A percentile compares a stretch with the other conserved stretches of the same genome.
These are phyloP conservation scores for Morus bassanus DNA, from an alignment of 2,797 vertebrate species.

Conservation along the genomic window DNA sequence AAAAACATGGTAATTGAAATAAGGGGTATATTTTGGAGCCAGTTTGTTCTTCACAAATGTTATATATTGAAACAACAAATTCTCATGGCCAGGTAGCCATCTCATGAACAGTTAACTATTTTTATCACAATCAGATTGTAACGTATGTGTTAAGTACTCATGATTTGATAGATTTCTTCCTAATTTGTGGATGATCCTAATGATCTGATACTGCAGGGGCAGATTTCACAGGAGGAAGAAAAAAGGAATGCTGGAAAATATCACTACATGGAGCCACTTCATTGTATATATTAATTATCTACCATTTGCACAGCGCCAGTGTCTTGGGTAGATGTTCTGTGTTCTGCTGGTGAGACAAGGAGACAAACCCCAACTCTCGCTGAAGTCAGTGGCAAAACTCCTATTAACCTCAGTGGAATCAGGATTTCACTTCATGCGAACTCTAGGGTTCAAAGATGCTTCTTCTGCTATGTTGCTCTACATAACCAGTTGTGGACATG, in stretches of 20 bases:
- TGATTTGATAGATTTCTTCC: background rate
- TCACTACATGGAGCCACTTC: background rate
- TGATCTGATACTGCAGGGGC: background rate
- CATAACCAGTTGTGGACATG: background rate
- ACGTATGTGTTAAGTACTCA: background rate
- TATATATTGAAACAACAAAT: background rate
- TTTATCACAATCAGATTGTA: background rate
- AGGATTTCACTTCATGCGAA: background rate
- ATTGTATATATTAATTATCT: background rate
- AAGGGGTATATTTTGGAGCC: background rate
- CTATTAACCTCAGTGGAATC: background rate
- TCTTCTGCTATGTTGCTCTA: background rate
- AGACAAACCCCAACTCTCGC: background rate
- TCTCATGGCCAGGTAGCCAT: background rate
- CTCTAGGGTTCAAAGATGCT: background rate
- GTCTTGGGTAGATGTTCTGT: background rate
- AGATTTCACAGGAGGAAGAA: background rate
- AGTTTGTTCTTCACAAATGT: background rate
- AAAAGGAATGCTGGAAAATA: background rate
- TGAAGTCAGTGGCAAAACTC: conserved; percentile 42
- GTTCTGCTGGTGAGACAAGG: background rate
- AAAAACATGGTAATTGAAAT: background rate
- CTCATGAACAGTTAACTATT: background rate
- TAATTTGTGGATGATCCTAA: background rate
- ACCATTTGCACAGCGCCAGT: background rate